Evolutionary conservation across 1,140 invertebrate genomes (phyloP), one percentile per base, ranked within the genome.

Genomic region (Triops cancriformis): DNA sequence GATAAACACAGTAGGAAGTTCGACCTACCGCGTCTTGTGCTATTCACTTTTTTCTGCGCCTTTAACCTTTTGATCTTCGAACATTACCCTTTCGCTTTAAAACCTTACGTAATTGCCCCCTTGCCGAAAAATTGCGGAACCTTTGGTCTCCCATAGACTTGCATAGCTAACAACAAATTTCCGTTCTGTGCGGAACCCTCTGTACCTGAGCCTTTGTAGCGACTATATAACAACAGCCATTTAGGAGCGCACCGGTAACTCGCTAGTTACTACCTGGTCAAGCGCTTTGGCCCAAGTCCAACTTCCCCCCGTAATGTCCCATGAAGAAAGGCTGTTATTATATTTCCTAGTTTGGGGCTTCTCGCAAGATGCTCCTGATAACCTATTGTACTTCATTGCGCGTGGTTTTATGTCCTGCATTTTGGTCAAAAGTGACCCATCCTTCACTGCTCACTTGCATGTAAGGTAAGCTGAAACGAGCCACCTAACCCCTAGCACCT

Each of bases 121-220:
- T 64, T 64, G 51, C 51, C 10, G 51, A 64, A 64, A 37, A 64
- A 64, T 64, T 64, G 51, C 51, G 51, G 51, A 64, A n/a, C 51
- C 51, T 64, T 64, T 64, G 51, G 51, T n/a, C 51, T 64, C 51
- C n/a, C 51, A 64, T 64, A 64, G 51, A 64, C 51, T 64, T 64
- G 51, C 51, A 64, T 23, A 64, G 18, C 23, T 64, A 23, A 64
- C 23, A 37, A 64, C 51, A 64, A 64, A 64, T 64, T 64, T 64
- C 51, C 51, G 51, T 64, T 64, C 45, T 12, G 51, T n/a, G 18
- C 31, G 31, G 31, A 23, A 14, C 51, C 18, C 51, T 64, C 51
- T 18, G 51, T 64, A 64, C 51, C 51, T 64, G 51, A n/a, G 14
- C 51, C 14, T 23, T 23, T 23, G 23, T 9, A 64, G 14, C 51